Base-by-base conservation (phyloP, 1,140 invertebrate species). In the Drosophila rufa region DNA sequence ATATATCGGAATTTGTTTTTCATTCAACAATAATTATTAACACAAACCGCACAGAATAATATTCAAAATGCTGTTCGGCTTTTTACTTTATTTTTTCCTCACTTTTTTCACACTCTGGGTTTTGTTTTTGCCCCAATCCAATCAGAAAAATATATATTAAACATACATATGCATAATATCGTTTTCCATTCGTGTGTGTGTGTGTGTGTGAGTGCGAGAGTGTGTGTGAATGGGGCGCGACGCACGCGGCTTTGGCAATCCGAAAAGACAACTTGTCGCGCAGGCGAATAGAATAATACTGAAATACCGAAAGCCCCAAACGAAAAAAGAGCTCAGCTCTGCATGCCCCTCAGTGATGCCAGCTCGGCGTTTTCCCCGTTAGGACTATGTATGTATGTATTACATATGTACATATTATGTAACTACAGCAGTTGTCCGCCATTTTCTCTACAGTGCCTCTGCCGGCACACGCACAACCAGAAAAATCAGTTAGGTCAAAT, bases 211-310 rank as follows among this genome's bases (percentile, higher is more conserved):
- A 25, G 22, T 25, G 62, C 50, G 57, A 59, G 15, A 65, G 47
- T 22, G 27, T 50, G 45, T 27, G 64, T 64, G 67, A 64, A 17
- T 55, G 48, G 27, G 64, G 64, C 22, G 66, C 70, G 74, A 68
- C 75, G 64, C 64, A 78, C 64, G 64, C 75, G 64, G 75, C 66
- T 69, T 65, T 75, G 56, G 65, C 68, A 76, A 75, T 84, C 81
- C 74, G 80, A 69, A 58, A 78, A 87, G 77, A 36, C 80, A 87
- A 89, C 84, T 90, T 90, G 69, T 62, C 59, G 80, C 77, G 84
- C 65, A 84, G 80, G 60, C 80, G 85, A 84, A 89, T 84, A 89
- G 85, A 89, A 89, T 89, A 89, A 89, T 90, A 89, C 84, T 89
- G 78, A 79, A 59, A 67, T 66, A 47, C 66, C 25, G 38, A 40